Evolutionary conservation across 2,888 invertebrate species (phyloP), one percentile per base, ranked within the genome.

Genomic region (Tetrapedia diversipes): DNA sequence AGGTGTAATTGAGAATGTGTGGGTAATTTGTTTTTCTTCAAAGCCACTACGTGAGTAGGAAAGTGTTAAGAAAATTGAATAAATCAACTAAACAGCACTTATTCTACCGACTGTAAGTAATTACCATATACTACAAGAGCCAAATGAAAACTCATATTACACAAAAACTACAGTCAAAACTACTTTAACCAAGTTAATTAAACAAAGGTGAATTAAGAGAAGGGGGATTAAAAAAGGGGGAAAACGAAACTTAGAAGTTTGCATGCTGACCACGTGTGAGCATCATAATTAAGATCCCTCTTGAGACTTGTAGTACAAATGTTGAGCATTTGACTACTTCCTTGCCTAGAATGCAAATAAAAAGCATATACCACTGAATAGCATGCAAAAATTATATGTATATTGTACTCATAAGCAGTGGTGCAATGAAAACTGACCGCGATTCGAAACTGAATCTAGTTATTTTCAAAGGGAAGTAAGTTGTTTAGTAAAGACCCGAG

Each of bases 311-410:
- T 83, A 87, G 86, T 84, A 85, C 86, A 89, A 90, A 89, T 88
- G 85, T 86, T 79, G 87, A 86, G 74, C 82, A 86, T 86, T 85
- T 85, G 85, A 86, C 87, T 91, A 91, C 87, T 91, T 90, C 90
- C 84, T 91, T 85, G 87, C 91, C 91, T 91, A 90, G 86, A 91
- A 91, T 81, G 79, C 87, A 86, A 89, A 91, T 84, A 88, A 84
- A 57, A 85, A 84, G 81, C 86, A 80, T 88, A 84, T 85, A 84
- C 87, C 82, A 86, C 79, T 63, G 69, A 59, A 73, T 77, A 78
- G 73, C 91, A 91, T 91, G 90, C 90, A 88, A 43, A 74, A 71
- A 41, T 47, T 19, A 65, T 27, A 66, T 56, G 7, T 24, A 45
- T 43, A 27, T 34, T n/a, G n/a, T n/a, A n/a, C n/a, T n/a, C n/a